Evolutionary conservation across 1,140 invertebrate species (phyloP), one percentile per base, ranked within the genome.

Genomic region (Phocides pigmalion): DNA sequence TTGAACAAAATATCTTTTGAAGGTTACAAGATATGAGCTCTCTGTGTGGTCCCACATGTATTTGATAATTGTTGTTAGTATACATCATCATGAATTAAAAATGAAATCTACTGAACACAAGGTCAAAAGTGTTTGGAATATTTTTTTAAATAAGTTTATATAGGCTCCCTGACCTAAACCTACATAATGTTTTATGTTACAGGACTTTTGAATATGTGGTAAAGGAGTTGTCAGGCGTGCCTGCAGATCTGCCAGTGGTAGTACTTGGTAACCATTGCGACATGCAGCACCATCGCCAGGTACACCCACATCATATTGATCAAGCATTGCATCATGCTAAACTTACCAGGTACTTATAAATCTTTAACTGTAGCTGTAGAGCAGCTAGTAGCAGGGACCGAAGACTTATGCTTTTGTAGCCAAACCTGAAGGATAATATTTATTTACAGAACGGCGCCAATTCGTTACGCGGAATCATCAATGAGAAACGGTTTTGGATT

Each of bases 401-500:
- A n/a, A n/a, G n/a, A n/a, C n/a, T n/a, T n/a, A n/a, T n/a, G n/a
- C n/a, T n/a, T n/a, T n/a, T n/a, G n/a, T n/a, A n/a, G n/a, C n/a
- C n/a, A n/a, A n/a, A n/a, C n/a, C n/a, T n/a, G n/a, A n/a, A n/a
- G n/a, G 8, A 20, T 20, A 14, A 14, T 28, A 3, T 9, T n/a
- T 28, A 14, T 12, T 49, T 61, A 9, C 68, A 94, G 94, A 62
- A 88, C 90, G 62, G 95, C 94, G 0, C 94, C 96, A 82, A 93
- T 98, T 17, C 93, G 97, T 49, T 99, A 98, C 84, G 95, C 97
- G 2, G 97, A 99, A 84, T 95, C 97, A 0, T 99, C 98, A 1
- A 99, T 99, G 98, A 94, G 97, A 79, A 99, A 99, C 93, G 97
- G 98, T 6, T 99, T 98, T 93, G 98, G 98, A 20, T 89, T 99